Evolutionary conservation across 1,140 invertebrate species (phyloP), one percentile per base, ranked within the genome.

Genomic region (Monochamus saltuarius): DNA sequence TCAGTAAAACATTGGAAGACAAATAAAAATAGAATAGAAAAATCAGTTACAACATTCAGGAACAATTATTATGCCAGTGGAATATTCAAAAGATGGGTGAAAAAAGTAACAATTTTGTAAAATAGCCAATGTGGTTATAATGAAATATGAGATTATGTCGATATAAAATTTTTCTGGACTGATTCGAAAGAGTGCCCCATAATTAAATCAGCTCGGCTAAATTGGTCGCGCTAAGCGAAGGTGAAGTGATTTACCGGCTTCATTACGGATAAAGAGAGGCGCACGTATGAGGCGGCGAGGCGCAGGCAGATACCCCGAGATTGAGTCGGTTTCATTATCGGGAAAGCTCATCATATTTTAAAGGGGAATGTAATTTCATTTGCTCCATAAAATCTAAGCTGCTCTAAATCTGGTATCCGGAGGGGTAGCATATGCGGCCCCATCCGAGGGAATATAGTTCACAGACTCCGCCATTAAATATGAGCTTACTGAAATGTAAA

Each of bases 401-500:
- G 70, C 65, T 70, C 73, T 74, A 74, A 75, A 75, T 75, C 74
- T 72, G 71, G 65, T 66, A 59, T 64, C 64, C 62, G 56, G 62
- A 68, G 68, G 66, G 68, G 67, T 65, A 67, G 71, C 71, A 73
- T 75, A 74, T 75, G 69, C 71, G 72, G 56, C 62, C 59, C 69
- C 64, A 74, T 69, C 64, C 61, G 45, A 50, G 61, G 46, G 67
- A 65, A 73, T 75, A 75, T 74, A 75, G 71, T 74, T 72, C 70
- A 73, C 69, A 72, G 71, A 70, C 70, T 64, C 61, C 59, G 70
- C 73, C 75, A 73, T 76, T 76, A 75, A 75, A 76, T 76, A 76
- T 76, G 75, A 76, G 73, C 75, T 75, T 76, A 76, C 73, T 74
- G 75, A 76, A 76, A 76, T 76, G 75, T 75, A 75, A 76, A 76